phyloP scores from a whole-genome alignment of 2,888 invertebrate species.

The Metopia argyrocephala region DNA sequence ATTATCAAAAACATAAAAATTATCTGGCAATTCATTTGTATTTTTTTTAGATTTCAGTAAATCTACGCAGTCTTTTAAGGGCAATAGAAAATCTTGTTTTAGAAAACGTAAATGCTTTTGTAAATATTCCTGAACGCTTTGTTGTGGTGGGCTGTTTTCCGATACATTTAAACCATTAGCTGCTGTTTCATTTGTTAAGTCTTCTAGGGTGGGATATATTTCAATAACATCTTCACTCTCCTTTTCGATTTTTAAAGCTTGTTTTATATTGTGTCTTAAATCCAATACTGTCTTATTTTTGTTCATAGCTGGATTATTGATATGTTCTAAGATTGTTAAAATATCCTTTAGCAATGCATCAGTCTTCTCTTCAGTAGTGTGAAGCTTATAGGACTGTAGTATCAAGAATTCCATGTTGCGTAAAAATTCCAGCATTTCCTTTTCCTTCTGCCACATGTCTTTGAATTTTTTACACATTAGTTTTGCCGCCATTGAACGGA shows the following conservation, averaged over 20 bases:
- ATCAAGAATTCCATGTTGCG: conserved; percentile 67
- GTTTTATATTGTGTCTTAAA: conserved; percentile 21
- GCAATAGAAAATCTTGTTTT: conserved; percentile 88
- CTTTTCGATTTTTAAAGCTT: conserved; percentile 22
- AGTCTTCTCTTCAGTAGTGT: conserved; percentile 49
- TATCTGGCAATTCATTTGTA: conserved; percentile 41
- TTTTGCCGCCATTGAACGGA: conserved; percentile 66
- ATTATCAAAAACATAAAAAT: conserved; percentile 66
- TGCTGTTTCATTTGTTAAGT: conserved; percentile 74
- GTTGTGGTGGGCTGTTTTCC: conserved; percentile 77
- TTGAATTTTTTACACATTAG: conserved; percentile 75
- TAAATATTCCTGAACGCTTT: conserved; percentile 85
- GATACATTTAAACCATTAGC: conserved; percentile 66
- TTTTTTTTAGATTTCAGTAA: conserved; percentile 61
- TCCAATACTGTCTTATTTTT: conserved; percentile 18
- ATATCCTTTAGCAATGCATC: conserved; percentile 66
- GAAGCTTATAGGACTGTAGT: conserved; percentile 65
- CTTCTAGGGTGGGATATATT: conserved; percentile 80
- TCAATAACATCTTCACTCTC: conserved; percentile 61
- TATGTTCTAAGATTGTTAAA: conserved; percentile 60
- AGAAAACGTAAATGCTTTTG: conserved; percentile 88
- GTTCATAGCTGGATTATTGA: conserved; percentile 43
- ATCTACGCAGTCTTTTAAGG: conserved; percentile 81
- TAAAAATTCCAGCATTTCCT: conserved; percentile 63
- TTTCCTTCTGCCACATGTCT: conserved; percentile 61